A percentile compares a stretch with the other conserved stretches of the same genome.
phyloP scores from a whole-genome alignment of 2,797 vertebrate genomes.

The Ara ararauna region DNA sequence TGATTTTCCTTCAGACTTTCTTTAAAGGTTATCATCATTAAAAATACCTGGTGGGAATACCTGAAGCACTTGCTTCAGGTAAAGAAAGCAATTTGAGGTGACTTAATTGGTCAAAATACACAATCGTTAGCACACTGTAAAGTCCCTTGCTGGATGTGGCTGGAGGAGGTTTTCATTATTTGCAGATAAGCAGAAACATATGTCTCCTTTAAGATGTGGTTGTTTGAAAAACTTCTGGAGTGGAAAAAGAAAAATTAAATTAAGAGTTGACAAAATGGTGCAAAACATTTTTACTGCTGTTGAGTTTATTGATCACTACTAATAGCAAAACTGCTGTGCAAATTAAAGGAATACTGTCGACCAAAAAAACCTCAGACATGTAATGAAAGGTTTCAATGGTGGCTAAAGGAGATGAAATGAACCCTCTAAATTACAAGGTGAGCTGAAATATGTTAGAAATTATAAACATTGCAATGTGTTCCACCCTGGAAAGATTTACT shows the following conservation, averaged over 20 bases:
- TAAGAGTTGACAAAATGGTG: background rate
- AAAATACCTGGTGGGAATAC: background rate
- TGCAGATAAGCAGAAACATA: constrained; percentile 1
- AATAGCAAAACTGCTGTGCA: background rate
- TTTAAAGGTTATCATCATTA: background rate
- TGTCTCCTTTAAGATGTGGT: background rate
- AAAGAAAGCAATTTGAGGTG: background rate
- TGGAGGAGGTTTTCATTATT: background rate
- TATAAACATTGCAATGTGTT: background rate
- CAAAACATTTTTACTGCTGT: background rate
- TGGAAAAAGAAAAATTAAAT: background rate
- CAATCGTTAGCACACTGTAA: background rate
- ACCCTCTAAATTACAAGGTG: constrained; percentile 6
- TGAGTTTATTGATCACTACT: background rate
- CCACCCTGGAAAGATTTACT: background rate
- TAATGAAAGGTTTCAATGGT: background rate
- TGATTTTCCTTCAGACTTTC: background rate
- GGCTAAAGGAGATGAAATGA: background rate
- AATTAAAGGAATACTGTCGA: background rate
- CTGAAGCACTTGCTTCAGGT: background rate
- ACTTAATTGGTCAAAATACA: background rate
- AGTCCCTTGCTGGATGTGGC: background rate
- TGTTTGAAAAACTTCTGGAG: background rate
- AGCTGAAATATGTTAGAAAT: background rate
- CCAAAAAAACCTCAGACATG: background rate